Percentiles rank a stretch among this genome's conserved stretches.
Conservation (phyloP, 2,888 invertebrate species). For the Orthosia incerta region DNA sequence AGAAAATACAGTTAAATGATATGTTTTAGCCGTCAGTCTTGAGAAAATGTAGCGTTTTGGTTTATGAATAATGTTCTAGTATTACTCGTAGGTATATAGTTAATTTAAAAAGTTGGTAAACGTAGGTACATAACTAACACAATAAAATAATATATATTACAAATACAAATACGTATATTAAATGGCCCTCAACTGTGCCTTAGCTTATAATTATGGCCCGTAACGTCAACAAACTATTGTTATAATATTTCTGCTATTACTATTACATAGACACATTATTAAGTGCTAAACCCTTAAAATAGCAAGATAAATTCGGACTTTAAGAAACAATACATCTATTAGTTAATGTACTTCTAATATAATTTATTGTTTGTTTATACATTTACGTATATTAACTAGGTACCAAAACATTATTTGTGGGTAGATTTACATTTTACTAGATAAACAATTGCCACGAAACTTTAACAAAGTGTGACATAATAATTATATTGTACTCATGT, state of each 20-base stretch:
- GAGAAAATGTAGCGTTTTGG: conserved; percentile 74
- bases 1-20: conserved; percentile 80
- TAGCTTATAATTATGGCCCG: conserved; percentile 13
- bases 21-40: conserved; percentile 85
- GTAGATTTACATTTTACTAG: conserved; percentile 24
- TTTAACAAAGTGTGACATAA: conserved; percentile 47
- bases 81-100: conserved; percentile 10
- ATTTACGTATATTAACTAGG: conserved; percentile 22
- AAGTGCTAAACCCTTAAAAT: conserved; percentile 24
- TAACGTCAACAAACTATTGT: conserved; percentile 25
- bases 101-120: conserved; percentile 15
- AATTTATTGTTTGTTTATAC: conserved; percentile 22
- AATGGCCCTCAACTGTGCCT: conserved; percentile 22
- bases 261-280: conserved; percentile 16
- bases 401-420: conserved; percentile 25
- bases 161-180: conserved; percentile 15
- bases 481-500: conserved; percentile 19
- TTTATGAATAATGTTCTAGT: conserved; percentile 33
- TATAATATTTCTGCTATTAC: conserved; percentile 10
- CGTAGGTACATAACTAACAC: conserved; percentile 21
- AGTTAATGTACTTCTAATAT: not conserved
- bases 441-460: conserved; percentile 47
- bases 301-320: conserved; percentile 49
- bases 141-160: too few relatives aligned
- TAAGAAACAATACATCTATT: conserved; percentile 23